Evolutionary conservation across 2,797 vertebrate genomes (phyloP), one percentile per base, ranked within the genome.

Genomic region (Simalia tracyae): DNA sequence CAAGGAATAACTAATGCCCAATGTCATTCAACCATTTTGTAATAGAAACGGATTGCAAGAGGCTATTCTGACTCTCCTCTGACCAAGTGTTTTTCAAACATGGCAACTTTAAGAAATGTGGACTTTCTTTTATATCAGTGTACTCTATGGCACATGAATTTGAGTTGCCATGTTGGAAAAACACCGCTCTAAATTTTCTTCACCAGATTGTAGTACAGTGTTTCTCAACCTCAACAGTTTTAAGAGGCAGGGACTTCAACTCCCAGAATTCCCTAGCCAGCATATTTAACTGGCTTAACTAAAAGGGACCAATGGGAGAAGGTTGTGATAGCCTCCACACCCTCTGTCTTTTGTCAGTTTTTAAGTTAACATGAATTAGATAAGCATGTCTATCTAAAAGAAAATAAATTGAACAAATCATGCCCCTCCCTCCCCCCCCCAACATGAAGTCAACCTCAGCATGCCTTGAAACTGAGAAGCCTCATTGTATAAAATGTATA

Each of bases 1-100:
- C 10, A 36, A 87, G 85, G 63, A 72, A 89, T 81, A 61, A 61
- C 88, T 56, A 59, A 87, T 11, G 10, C 36, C 54, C 22, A 28
- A 56, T 24, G 11, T 91, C 57, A 86, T 91, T 31, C 88, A 89
- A 46, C 87, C 42, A 0, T 0, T 68, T 94, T 91, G 14, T 31
- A 14, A 0, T 88, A 89, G 56, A n/a, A 54, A 92, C 92, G 92
- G 85, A 56, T 86, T 95, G 90, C 31, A 92, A 95, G 3, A 89
- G 90, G 64, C 8, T 0, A 0, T 1, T 84, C 68, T 81, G 72
- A 10, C 42, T 36, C 36, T 76, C 72, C 19, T 76, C 36, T 76
- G 19, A 76, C 36, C 72, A 42, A 76, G 36, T 76, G 36, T 76
- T 42, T 76, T 76, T 22, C 36, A 76, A 42, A 22, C 3, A 31